A percentile compares a stretch with the other conserved stretches of the same genome.
These are phyloP conservation scores for Harmothoe impar DNA, from an alignment of 2,888 invertebrate genomes.

Conservation along the genomic window DNA sequence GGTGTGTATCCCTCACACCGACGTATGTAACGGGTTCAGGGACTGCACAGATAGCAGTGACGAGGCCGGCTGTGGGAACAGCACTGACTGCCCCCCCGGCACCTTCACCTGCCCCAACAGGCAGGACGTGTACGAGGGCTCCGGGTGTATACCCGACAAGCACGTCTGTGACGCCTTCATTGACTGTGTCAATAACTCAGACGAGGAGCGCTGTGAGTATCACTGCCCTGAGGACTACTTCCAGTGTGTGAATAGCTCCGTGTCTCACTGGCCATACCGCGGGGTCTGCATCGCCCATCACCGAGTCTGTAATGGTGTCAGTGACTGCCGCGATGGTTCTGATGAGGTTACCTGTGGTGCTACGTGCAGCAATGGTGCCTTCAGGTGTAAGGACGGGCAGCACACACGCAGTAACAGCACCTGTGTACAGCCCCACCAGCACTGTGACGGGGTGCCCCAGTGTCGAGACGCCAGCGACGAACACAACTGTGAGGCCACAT, in stretches of 20 bases:
- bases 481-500: conserved; percentile 24
- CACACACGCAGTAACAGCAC: not conserved
- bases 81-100: not conserved
- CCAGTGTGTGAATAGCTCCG: conserved; percentile 62
- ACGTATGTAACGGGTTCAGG: conserved; percentile 57
- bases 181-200: conserved; percentile 62
- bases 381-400: conserved; percentile 55
- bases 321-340: conserved; percentile 65
- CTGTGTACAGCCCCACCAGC: conserved; percentile 34
- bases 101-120: conserved; percentile 36
- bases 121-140: not conserved
- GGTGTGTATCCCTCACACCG: conserved; percentile 38
- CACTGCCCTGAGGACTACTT: conserved; percentile 61
- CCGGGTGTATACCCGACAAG: not conserved
- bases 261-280: conserved; percentile 45
- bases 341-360: conserved; percentile 63
- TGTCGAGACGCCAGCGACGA: conserved; percentile 61
- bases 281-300: conserved; percentile 60
- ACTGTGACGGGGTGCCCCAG: conserved; percentile 41
- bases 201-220: conserved; percentile 64
- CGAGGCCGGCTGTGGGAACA: conserved; percentile 36
- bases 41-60: conserved; percentile 64
- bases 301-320: conserved; percentile 64
- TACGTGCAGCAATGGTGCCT: conserved; percentile 61
- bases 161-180: conserved; percentile 22